phyloP scores from a whole-genome alignment of 64 coral and sea anemone species.

The Montipora efflorescens region DNA sequence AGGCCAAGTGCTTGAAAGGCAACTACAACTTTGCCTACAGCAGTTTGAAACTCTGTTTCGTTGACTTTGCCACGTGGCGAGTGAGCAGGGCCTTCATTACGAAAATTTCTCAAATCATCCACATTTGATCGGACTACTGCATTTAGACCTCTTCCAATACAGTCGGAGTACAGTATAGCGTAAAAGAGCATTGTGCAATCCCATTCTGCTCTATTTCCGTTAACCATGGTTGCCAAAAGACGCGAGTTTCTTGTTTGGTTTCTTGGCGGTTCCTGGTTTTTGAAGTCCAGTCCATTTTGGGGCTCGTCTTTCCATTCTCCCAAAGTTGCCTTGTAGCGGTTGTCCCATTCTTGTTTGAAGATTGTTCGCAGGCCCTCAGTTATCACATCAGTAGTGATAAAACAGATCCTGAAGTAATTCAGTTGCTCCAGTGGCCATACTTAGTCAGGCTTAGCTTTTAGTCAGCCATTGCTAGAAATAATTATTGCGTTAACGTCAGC shows the following conservation, averaged over 20 bases:
- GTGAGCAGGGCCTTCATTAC: constrained; percentile 37
- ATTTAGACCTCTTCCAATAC: not conserved
- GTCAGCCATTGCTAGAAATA: no score
- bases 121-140: constrained; percentile 13
- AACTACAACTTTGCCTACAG: constrained; percentile 11
- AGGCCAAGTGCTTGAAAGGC: constrained; percentile 23
- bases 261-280: no score
- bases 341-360: not conserved
- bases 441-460: not conserved
- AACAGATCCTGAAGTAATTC: not conserved
- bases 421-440: not conserved
- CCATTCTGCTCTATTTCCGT: constrained; percentile 29
- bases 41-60: constrained; percentile 36
- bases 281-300: constrained; percentile 6
- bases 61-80: not conserved
- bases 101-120: constrained; percentile 45
- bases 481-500: no score
- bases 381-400: not conserved
- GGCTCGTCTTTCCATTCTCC: not conserved
- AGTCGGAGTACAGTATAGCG: constrained; percentile 61
- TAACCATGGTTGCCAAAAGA: constrained; percentile 2
- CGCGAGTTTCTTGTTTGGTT: not conserved
- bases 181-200: constrained; percentile 25
- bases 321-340: not conserved
- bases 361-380: not conserved